phyloP scores from a whole-genome alignment of 1,140 invertebrate genomes.

The Drosophila bifasciata region DNA sequence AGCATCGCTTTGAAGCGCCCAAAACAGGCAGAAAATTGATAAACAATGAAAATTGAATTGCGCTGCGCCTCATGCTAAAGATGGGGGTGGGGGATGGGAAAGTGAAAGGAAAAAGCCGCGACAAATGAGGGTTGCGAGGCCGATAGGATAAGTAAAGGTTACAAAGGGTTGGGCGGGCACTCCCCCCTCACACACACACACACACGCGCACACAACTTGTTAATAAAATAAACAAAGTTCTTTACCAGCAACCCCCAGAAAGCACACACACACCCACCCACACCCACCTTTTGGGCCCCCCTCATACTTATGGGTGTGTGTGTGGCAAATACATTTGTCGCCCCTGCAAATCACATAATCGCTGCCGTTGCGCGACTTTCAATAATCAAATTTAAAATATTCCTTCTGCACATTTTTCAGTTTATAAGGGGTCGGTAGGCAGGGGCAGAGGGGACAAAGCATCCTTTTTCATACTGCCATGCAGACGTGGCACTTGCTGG shows the following conservation, averaged over 20 bases:
- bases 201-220: conserved; percentile 62
- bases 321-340: conserved; percentile 62
- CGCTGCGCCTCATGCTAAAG: conserved; percentile 41
- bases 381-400: conserved; percentile 81
- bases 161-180: conserved; percentile 51
- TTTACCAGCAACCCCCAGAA: conserved; percentile 51
- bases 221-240: conserved; percentile 80
- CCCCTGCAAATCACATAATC: conserved; percentile 75
- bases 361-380: conserved; percentile 51
- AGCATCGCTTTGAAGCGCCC: conserved; percentile 69
- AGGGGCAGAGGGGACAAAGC: neutral
- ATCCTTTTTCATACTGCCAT: neutral
- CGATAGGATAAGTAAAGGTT: conserved; percentile 36
- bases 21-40: conserved; percentile 82
- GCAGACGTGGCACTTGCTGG: conserved; percentile 33
- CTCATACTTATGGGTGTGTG: conserved; percentile 14
- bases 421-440: too few relatives aligned
- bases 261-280: too few relatives aligned
- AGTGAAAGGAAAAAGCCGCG: conserved; percentile 36
- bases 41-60: conserved; percentile 83
- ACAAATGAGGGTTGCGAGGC: conserved; percentile 51
- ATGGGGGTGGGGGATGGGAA: conserved; percentile 1
- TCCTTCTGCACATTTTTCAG: conserved; percentile 54
- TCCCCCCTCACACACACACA: neutral
- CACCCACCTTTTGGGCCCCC: conserved; percentile 9